A percentile compares a stretch with the other conserved stretches of the same genome.
These are phyloP conservation scores for Apis dorsata DNA, from an alignment of 1,140 invertebrate species.

Conservation along the genomic window DNA sequence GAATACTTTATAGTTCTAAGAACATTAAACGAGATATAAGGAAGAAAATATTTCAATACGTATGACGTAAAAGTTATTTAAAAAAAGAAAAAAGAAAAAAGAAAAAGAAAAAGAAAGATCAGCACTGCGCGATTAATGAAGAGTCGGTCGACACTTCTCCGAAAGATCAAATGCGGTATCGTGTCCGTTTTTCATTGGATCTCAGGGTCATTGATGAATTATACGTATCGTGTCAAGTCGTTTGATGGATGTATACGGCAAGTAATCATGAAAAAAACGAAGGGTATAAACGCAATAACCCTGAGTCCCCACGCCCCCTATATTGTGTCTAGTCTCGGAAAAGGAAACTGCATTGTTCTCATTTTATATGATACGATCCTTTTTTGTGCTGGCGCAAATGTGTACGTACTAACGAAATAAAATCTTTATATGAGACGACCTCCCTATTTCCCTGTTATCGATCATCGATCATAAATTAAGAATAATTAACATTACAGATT, in stretches of 20 bases:
- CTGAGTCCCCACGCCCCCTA: constrained; percentile 13
- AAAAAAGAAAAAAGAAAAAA: background rate
- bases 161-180: constrained; percentile 5
- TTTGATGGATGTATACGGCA: constrained; percentile 19
- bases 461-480: background rate
- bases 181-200: constrained; percentile 34
- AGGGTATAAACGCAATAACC: constrained; percentile 1
- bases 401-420: constrained; percentile 74
- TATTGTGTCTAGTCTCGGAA: constrained; percentile 67
- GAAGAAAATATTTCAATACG: too few species aligned
- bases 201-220: constrained; percentile 2
- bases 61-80: too few species aligned
- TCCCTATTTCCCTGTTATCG: background rate
- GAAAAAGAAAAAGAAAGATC: background rate
- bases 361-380: constrained; percentile 63
- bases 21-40: too few species aligned
- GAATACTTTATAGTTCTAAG: background rate
- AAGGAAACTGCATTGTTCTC: constrained; percentile 54
- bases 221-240: background rate
- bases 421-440: constrained; percentile 63
- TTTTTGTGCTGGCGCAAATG: constrained; percentile 75
- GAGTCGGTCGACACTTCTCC: constrained; percentile 26
- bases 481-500: background rate
- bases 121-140: constrained; percentile 2
- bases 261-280: background rate